Conservation (phyloP, 2,113 vertebrate species). For the Pterophyllum scalare region DNA sequence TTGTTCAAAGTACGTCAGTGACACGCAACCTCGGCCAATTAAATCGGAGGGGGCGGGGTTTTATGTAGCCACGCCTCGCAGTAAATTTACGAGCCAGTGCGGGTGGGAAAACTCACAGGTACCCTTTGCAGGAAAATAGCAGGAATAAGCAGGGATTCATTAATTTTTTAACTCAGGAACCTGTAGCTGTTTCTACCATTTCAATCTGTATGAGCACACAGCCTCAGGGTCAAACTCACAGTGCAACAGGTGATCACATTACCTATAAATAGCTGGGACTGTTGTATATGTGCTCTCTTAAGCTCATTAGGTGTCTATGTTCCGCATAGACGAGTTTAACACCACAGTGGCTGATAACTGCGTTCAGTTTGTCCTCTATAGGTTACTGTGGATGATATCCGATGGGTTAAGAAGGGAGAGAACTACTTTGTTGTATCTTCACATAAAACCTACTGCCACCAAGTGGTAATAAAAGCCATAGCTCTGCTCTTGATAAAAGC, state of each 20-base stretch:
- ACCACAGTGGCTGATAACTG: background rate
- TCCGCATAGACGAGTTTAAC: slow-evolving; percentile 12
- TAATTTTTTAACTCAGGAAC: background rate
- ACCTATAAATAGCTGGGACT: slow-evolving; percentile 74
- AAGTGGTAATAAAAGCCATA: slow-evolving; percentile 67
- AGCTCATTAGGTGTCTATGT: slow-evolving; percentile 71
- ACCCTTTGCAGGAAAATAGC: background rate
- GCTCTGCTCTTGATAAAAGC: background rate
- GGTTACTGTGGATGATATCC: background rate
- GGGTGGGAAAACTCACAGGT: background rate
- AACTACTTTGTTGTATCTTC: background rate
- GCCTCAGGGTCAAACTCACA: slow-evolving; percentile 6
- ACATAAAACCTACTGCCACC: slow-evolving; percentile 70
- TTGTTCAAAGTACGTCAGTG: slow-evolving; percentile 40
- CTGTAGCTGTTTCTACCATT: background rate
- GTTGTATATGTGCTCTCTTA: slow-evolving; percentile 55
- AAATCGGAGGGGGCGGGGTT: slow-evolving; percentile 41
- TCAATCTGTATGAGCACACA: background rate
- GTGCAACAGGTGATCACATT: slow-evolving; percentile 67
- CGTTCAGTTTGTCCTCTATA: slow-evolving; percentile 9
- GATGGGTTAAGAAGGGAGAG: background rate
- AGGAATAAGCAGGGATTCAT: background rate
- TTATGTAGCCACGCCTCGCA: background rate
- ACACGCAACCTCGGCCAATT: slow-evolving; percentile 55
- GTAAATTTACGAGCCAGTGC: rapidly evolving